Evolutionary conservation across 2,113 vertebrate species (phyloP), one percentile per base, ranked within the genome.

Genomic region (Miniopterus natalensis): DNA sequence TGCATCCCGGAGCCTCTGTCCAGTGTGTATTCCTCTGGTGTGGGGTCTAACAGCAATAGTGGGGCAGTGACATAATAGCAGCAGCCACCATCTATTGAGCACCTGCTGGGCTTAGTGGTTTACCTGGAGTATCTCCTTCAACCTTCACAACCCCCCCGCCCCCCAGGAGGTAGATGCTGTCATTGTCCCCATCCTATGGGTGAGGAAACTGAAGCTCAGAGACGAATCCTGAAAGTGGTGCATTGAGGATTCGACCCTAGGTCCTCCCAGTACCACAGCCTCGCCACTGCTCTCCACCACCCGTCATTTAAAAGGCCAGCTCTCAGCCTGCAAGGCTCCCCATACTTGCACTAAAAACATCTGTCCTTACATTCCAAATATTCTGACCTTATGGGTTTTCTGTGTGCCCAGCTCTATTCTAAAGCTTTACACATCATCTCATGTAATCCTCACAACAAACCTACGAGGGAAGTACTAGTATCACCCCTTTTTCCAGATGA

Each of bases 1-100:
- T 27, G 25, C 15, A 3, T 21, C n/a, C 83, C 23, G n/a, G 63
- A 23, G 49, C 70, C 31, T 53, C 21, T 0, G 17, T 6, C 79
- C 7, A 0, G 0, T 4, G 11, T 29, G 4, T 15, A 4, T 3
- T 29, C 65, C 23, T 63, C 47, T 17, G 40, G 45, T 5, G 0
- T 6, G 10, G 65, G 17, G 49, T 14, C 75, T 17, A 20, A 47
- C 1, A 45, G 51, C 11, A 59, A n/a, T 0, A 1, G 14, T 1
- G 29, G 23, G n/a, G 84, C 12, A 59, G 8, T n/a, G 51, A 78
- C 13, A 13, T 2, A 9, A 13, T 1, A 14, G 53, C 20, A 85
- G n/a, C 17, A 9, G 66, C 59, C 31, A 15, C 40, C 6, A 5
- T 45, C n/a, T 65, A 57, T 36, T 51, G 29, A 42, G 59, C 18